Conservation (phyloP, 2,797 vertebrate species). For the Vireo griseus region DNA sequence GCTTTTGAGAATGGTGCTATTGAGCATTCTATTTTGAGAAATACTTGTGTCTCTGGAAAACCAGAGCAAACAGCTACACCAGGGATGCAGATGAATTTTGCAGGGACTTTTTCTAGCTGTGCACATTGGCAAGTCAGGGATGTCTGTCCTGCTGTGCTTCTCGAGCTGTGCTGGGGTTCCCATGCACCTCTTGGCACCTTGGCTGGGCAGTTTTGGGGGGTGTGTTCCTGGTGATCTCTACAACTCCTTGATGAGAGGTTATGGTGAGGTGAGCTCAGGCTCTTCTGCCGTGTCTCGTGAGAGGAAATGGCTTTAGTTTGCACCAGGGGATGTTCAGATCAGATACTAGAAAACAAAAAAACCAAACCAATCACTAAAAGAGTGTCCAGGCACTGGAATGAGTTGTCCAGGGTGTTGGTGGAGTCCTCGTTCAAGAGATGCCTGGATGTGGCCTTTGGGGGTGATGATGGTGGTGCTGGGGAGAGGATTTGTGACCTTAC, state of each 20-base stretch:
- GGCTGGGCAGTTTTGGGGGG: background rate
- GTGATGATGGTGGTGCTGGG: background rate
- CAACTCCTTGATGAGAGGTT: background rate
- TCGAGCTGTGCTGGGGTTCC: background rate
- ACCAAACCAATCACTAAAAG: too few species aligned
- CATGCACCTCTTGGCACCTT: background rate
- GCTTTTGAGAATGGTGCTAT: slow-evolving; percentile 14
- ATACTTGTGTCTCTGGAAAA: background rate
- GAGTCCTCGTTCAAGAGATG: rapidly evolving
- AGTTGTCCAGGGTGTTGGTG: background rate
- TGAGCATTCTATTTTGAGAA: slow-evolving; percentile 48
- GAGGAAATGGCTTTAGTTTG: background rate
- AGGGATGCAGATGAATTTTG: background rate
- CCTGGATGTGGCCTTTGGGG: background rate
- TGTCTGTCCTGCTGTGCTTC: background rate
- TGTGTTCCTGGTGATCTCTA: background rate
- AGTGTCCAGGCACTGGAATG: background rate
- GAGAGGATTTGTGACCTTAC: background rate
- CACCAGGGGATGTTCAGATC: background rate
- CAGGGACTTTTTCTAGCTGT: background rate
- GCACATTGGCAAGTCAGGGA: background rate
- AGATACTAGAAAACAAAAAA: too few species aligned
- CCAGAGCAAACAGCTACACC: background rate
- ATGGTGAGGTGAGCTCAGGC: background rate
- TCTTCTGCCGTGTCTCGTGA: rapidly evolving